Evolutionary conservation across 53 echinoderm and acorn worm genomes (phyloP).

Genomic region (Hippasteria phrygiana): DNA sequence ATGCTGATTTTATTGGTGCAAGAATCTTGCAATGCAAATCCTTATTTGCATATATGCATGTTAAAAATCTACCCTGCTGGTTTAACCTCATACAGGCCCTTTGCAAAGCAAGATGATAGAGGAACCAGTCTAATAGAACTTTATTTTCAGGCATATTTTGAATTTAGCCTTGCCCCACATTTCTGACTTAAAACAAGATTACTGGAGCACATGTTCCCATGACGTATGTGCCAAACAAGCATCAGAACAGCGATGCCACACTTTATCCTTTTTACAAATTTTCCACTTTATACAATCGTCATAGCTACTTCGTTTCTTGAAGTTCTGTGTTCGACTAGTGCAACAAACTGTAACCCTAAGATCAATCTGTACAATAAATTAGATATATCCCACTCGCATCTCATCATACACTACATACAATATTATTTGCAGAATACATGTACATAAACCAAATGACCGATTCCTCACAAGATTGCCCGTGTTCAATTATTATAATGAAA

Average conservation of each 20-base stretch:
- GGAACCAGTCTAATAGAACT: too few relatives aligned
- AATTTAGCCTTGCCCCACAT: too few relatives aligned
- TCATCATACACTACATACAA: slow-evolving; percentile 52
- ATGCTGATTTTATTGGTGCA: too few relatives aligned
- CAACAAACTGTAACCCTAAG: background rate
- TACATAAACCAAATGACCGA: background rate
- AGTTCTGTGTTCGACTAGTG: background rate
- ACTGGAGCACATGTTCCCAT: background rate
- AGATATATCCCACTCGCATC: slow-evolving; percentile 21
- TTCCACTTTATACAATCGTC: background rate
- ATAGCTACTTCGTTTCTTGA: background rate
- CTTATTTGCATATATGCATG: too few relatives aligned
- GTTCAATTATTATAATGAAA: too few relatives aligned
- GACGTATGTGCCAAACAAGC: background rate
- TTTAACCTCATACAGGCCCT: too few relatives aligned
- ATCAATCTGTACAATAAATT: slow-evolving; percentile 51
- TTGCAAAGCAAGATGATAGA: too few relatives aligned
- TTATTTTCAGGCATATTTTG: too few relatives aligned
- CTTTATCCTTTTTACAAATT: slow-evolving; percentile 7
- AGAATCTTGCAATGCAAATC: too few relatives aligned
- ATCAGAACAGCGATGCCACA: background rate
- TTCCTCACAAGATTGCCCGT: too few relatives aligned
- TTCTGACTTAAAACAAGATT: too few relatives aligned
- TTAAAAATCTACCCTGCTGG: too few relatives aligned
- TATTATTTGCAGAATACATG: slow-evolving; percentile 38